Conservation (phyloP, 1,140 invertebrate species). For the Drosophila parabipectinata region DNA sequence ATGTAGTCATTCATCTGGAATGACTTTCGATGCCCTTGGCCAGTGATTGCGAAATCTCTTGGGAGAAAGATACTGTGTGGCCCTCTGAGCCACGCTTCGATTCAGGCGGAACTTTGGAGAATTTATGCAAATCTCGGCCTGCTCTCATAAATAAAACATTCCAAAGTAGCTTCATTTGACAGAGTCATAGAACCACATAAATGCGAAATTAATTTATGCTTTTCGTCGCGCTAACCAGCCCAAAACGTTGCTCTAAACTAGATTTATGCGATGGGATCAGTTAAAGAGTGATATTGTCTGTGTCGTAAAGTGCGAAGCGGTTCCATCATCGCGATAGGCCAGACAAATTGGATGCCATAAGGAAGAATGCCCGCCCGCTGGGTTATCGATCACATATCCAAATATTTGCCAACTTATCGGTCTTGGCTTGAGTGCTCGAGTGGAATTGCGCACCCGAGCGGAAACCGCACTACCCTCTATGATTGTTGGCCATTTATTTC, state of each 20-base stretch:
- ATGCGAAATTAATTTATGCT: conserved; percentile 46
- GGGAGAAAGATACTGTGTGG: conserved; percentile 1
- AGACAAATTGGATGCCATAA: conserved; percentile 33
- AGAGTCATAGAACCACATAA: conserved; percentile 22
- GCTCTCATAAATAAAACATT: conserved; percentile 70
- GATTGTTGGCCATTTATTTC: not conserved
- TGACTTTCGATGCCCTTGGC: conserved; percentile 30
- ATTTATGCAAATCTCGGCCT: conserved; percentile 45
- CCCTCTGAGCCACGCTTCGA: not conserved
- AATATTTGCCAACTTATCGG: conserved; percentile 38
- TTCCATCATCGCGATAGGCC: conserved; percentile 39
- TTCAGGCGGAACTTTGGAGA: conserved; percentile 32
- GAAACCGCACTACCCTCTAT: conserved; percentile 8
- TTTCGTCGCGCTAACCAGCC: conserved; percentile 43
- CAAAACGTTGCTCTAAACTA: conserved; percentile 21
- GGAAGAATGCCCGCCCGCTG: conserved; percentile 1
- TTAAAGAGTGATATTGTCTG: conserved; percentile 61
- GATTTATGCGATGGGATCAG: conserved; percentile 33
- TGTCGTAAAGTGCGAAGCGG: conserved; percentile 46
- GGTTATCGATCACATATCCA: conserved; percentile 16
- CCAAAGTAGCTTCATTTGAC: conserved; percentile 14
- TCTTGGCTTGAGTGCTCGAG: conserved; percentile 13
- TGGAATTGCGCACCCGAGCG: conserved; percentile 27
- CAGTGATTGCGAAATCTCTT: conserved; percentile 17
- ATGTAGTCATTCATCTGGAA: conserved; percentile 25